phyloP scores from a whole-genome alignment of 2,797 vertebrate genomes.

The Kryptolebias ocellatus region DNA sequence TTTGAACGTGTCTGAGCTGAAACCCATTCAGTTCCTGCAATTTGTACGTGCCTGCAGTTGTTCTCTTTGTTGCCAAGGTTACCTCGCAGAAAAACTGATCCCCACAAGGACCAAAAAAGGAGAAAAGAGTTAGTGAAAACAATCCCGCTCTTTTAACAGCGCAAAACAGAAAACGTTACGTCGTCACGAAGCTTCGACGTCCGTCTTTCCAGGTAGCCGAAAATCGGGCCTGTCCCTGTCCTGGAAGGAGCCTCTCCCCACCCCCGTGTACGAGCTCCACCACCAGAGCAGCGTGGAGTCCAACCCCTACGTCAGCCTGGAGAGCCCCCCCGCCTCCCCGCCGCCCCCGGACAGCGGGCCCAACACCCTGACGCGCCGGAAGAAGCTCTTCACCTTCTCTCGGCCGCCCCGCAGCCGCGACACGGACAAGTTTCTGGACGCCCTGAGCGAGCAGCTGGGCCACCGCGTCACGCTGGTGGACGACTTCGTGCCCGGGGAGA shows the following conservation, averaged over 20 bases:
- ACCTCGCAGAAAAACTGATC: conserved; percentile 19
- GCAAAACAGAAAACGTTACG: too few species aligned
- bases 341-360: conserved; percentile 75
- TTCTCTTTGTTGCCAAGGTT: conserved; percentile 39
- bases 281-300: conserved; percentile 93
- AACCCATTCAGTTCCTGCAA: conserved; percentile 24
- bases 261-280: conserved; percentile 85
- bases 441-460: conserved; percentile 94
- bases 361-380: conserved; percentile 84
- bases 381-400: conserved; percentile 95
- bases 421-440: conserved; percentile 94
- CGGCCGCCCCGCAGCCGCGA: conserved; percentile 90
- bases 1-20: conserved; percentile 27
- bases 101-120: background rate
- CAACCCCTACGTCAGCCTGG: conserved; percentile 96
- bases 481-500: conserved; percentile 91
- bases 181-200: background rate
- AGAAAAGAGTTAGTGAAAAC: background rate
- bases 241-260: conserved; percentile 88
- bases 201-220: conserved; percentile 73
- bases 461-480: conserved; percentile 90
- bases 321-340: conserved; percentile 88
- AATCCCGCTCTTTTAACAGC: background rate
- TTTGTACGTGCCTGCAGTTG: conserved; percentile 13
- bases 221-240: conserved; percentile 83